A percentile compares a stretch with the other conserved stretches of the same genome.
Conservation (phyloP, 2,888 invertebrate genomes). For the Drosophila trichaetosa region DNA sequence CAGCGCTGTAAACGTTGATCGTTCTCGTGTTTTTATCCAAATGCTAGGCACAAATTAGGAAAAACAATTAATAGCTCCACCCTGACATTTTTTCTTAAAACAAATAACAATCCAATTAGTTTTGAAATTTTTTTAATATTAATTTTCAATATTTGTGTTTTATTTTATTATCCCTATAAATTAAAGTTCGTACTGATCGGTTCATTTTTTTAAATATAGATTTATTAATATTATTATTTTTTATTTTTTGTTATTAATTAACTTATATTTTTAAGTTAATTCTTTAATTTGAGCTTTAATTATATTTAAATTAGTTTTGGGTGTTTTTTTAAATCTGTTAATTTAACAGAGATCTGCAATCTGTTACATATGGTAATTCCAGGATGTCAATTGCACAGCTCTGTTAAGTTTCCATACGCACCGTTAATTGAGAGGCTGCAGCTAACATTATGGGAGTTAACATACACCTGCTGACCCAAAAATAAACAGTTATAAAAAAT, state of each 20-base stretch:
- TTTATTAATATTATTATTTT: too few relatives aligned
- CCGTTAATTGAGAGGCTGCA: background rate
- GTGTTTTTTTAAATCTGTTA: background rate
- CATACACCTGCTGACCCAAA: background rate
- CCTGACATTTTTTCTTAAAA: background rate
- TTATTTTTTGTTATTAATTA: too few relatives aligned
- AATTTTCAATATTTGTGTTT: background rate
- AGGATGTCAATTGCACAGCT: background rate
- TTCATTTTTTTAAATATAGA: too few relatives aligned
- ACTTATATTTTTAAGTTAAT: too few relatives aligned
- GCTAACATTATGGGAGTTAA: background rate
- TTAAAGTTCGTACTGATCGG: too few relatives aligned
- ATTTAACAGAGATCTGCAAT: background rate
- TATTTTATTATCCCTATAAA: background rate
- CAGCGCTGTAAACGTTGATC: background rate
- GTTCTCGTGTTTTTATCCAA: too few relatives aligned
- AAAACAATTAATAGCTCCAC: background rate
- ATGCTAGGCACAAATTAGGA: background rate
- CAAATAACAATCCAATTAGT: background rate
- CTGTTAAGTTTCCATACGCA: background rate
- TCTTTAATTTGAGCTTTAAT: too few relatives aligned
- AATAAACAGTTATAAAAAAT: background rate
- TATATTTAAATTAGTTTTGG: too few relatives aligned
- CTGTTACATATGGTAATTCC: background rate
- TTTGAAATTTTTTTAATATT: background rate